Percentiles rank a stretch among this genome's conserved stretches.
Conservation (phyloP, 2,113 vertebrate species). For the Alouatta palliata region DNA sequence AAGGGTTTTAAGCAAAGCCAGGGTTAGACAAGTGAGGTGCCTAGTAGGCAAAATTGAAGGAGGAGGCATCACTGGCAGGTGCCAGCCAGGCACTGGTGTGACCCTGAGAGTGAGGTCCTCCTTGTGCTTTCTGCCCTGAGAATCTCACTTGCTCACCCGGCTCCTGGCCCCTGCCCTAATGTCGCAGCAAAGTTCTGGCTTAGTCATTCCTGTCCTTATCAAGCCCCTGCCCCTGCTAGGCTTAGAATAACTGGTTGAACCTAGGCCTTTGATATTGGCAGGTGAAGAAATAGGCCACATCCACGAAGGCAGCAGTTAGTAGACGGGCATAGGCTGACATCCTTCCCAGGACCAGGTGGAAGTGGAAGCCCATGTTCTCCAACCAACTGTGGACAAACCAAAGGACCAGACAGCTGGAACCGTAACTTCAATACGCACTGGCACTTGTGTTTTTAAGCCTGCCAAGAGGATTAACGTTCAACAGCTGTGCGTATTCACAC, state of each 20-base stretch:
- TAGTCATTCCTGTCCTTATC: neutral
- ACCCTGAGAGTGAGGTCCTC: neutral
- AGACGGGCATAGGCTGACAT: neutral
- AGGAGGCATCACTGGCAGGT: neutral
- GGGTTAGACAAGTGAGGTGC: too few relatives aligned
- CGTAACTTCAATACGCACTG: neutral
- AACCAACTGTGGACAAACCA: neutral
- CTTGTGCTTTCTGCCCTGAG: neutral
- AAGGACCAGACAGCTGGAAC: neutral
- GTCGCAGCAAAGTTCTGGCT: neutral
- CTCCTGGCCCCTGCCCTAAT: neutral
- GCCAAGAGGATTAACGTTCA: constrained; percentile 29
- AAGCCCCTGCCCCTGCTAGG: neutral
- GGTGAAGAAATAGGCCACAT: neutral
- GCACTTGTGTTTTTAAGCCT: neutral
- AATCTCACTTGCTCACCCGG: neutral
- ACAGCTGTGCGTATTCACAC: constrained; percentile 64
- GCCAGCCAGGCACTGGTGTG: too few relatives aligned
- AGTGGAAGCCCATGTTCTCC: neutral
- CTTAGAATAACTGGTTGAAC: neutral
- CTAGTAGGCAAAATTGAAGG: neutral
- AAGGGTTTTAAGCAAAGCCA: neutral
- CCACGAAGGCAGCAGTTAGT: neutral
- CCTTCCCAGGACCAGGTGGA: neutral
- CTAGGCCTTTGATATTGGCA: neutral